Evolutionary conservation across 2,113 vertebrate species (phyloP), one percentile per base, ranked within the genome.

Genomic region (Rhabdomys dilectus): DNA sequence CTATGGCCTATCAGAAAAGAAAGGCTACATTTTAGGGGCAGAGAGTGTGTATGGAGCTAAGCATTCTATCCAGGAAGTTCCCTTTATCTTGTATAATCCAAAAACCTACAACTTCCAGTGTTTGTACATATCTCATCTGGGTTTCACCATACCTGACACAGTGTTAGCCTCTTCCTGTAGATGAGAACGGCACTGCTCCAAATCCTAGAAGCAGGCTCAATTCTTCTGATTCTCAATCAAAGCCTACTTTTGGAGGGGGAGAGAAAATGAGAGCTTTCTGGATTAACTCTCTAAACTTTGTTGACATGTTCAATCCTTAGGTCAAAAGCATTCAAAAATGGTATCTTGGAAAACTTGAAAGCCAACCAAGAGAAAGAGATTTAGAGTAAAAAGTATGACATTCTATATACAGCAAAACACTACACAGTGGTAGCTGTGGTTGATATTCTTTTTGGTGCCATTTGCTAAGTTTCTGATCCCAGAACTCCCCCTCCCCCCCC

Each of bases 261-360:
- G 75, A 88, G 88, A 86, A 93, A 96, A 42, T 92, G 88, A 78
- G 89, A 66, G 53, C 36, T 91, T 56, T 91, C 76, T 93, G 45
- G 7, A 91, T 96, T 24, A 92, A 85, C 51, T 85, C n/a, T 89
- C 88, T 73, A 92, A 36, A 21, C 48, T 82, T 91, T 93, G 62
- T 53, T 70, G 58, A 73, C 86, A 95, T 39, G 39, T 48, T 90
- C 21, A 66, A 60, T 53, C 48, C 3, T 68, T 89, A 48, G 29
- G 72, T 89, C 72, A 76, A 88, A 93, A 85, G 75, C 36, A 39
- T 26, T 88, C 64, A 77, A 6, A 88, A 91, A 56, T 24, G 39
- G 91, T 84, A 68, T 68, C 60, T 91, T 51, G n/a, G 86, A n/a
- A 87, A 89, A 78, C 13, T 29, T 84, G 66, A 66, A 11, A 91